These are phyloP conservation scores for Rhaphigaster nebulosa DNA, from an alignment of 2,888 invertebrate genomes.

Conservation along the genomic window DNA sequence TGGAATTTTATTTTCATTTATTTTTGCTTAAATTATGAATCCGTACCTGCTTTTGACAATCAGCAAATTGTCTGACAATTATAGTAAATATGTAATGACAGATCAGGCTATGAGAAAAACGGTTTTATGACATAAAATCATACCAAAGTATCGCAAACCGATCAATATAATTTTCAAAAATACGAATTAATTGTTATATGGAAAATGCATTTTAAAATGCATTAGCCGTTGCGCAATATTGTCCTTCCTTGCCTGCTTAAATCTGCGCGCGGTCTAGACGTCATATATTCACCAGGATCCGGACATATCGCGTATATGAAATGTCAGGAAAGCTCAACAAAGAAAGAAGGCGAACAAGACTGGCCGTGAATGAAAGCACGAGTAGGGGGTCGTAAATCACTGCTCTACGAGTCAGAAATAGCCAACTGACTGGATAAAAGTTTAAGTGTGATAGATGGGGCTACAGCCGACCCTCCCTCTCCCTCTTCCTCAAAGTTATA, in stretches of 20 bases:
- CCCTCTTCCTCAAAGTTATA: neutral
- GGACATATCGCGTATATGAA: neutral
- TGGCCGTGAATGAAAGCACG: neutral
- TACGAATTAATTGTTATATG: too few species aligned
- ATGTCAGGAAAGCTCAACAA: neutral
- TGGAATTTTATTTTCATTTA: too few species aligned
- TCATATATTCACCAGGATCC: neutral
- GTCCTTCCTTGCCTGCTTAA: neutral
- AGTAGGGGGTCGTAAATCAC: neutral
- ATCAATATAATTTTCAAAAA: too few species aligned
- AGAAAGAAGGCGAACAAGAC: neutral
- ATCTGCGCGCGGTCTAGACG: neutral
- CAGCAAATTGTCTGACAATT: too few species aligned
- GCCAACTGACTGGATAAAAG: conserved; percentile 20
- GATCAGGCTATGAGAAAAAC: too few species aligned
- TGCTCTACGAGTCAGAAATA: neutral
- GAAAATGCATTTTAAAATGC: too few species aligned
- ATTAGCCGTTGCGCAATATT: neutral
- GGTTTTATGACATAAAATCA: too few species aligned
- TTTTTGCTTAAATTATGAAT: too few species aligned
- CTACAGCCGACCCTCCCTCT: neutral
- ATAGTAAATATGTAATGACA: too few species aligned
- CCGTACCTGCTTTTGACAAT: too few species aligned
- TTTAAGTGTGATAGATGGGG: conserved; percentile 47
- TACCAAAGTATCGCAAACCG: too few species aligned